Evolutionary conservation across 2,888 invertebrate species (phyloP).

Genomic region (Ormia ochracea): DNA sequence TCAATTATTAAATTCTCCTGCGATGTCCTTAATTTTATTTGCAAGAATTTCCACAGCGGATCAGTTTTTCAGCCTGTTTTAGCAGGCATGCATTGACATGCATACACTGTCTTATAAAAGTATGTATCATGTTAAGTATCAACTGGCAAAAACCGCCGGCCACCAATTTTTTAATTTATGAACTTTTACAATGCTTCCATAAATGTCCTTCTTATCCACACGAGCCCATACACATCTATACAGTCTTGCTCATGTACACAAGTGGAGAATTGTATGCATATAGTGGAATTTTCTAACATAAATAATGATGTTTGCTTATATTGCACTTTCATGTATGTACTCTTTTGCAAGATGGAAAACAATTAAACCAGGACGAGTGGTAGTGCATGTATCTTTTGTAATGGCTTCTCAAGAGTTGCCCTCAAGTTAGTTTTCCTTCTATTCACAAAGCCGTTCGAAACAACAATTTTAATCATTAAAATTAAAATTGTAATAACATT

Average conservation of each 20-base stretch:
- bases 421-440: not conserved
- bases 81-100: no score
- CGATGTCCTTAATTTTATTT: no score
- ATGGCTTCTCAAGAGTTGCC: slow-evolving; percentile 9
- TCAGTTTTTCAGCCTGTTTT: no score
- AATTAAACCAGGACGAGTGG: slow-evolving; percentile 51
- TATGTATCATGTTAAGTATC: no score
- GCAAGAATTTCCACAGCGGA: no score
- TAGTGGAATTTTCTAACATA: slow-evolving; percentile 10
- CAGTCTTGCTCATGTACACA: not conserved
- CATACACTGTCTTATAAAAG: no score
- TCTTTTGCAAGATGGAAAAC: slow-evolving; percentile 9
- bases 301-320: slow-evolving; percentile 39
- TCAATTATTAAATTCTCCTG: no score
- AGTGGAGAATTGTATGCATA: not conserved
- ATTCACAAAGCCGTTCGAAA: not conserved
- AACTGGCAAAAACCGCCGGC: no score
- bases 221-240: not conserved
- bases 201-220: slow-evolving; percentile 1
- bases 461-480: no score
- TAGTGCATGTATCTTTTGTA: slow-evolving; percentile 13
- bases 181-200: not conserved
- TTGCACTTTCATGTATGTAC: not conserved
- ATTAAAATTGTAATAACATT: no score
- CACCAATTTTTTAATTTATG: no score